These are phyloP conservation scores for Tachina grossa DNA, from an alignment of 2,888 invertebrate species.

Conservation along the genomic window DNA sequence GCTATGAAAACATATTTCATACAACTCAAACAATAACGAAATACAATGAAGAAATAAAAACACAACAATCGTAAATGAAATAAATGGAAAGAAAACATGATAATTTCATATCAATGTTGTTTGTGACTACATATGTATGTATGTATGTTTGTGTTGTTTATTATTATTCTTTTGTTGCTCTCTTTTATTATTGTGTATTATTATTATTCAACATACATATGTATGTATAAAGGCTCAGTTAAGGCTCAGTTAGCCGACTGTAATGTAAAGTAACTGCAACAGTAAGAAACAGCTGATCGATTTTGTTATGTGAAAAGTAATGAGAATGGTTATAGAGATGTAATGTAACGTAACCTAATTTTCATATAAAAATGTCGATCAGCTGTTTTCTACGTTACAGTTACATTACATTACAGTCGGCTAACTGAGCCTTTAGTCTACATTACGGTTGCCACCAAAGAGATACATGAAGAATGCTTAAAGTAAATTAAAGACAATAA, in stretches of 20 bases:
- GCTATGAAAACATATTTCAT: constrained; percentile 39
- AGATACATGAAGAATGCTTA: constrained; percentile 16
- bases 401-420: no score
- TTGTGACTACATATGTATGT: constrained; percentile 41
- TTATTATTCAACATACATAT: neutral
- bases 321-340: no score
- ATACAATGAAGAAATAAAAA: constrained; percentile 23
- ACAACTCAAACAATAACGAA: constrained; percentile 11
- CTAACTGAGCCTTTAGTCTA: no score
- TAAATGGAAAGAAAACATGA: constrained; percentile 44
- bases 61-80: constrained; percentile 14
- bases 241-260: no score
- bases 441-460: neutral
- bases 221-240: no score
- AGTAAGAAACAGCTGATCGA: no score
- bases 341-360: no score
- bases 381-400: no score
- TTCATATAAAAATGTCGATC: no score
- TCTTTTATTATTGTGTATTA: constrained; percentile 14
- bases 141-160: constrained; percentile 38
- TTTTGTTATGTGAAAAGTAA: no score
- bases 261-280: no score
- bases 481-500: constrained; percentile 29
- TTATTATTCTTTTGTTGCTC: constrained; percentile 25
- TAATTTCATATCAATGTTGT: constrained; percentile 42